phyloP scores from a whole-genome alignment of 2,797 vertebrate species.

The Phaenicophaeus curvirostris region DNA sequence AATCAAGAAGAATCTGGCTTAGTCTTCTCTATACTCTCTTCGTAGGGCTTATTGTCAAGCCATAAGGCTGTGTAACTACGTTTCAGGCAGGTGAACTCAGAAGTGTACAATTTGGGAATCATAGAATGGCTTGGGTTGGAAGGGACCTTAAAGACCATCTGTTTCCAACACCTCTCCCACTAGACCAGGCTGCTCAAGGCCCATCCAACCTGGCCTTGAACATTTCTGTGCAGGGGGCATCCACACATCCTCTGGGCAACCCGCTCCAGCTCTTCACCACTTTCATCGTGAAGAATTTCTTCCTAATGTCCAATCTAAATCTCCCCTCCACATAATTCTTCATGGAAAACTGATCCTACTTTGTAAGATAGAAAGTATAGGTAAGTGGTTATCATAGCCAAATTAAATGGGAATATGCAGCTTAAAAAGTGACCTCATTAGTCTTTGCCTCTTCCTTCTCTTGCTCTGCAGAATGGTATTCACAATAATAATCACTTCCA shows the following conservation, averaged over 20 bases:
- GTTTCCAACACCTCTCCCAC: too few relatives aligned
- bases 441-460: neutral
- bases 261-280: too few relatives aligned
- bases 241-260: too few relatives aligned
- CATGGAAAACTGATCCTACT: neutral
- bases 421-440: neutral
- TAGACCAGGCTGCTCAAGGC: too few relatives aligned
- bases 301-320: too few relatives aligned
- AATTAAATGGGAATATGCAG: neutral
- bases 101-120: neutral
- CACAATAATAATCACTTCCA: neutral
- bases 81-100: neutral
- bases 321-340: neutral
- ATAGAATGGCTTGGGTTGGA: too few relatives aligned
- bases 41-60: neutral
- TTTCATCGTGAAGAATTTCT: too few relatives aligned
- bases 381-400: neutral
- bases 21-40: neutral
- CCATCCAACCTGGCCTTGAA: too few relatives aligned
- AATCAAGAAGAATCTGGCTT: neutral
- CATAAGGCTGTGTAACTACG: neutral
- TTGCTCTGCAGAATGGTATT: neutral
- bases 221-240: too few relatives aligned
- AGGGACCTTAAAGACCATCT: too few relatives aligned
- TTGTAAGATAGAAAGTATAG: neutral